Base-by-base conservation (phyloP, 2,113 vertebrate species). In the Lucifuga dentata region DNA sequence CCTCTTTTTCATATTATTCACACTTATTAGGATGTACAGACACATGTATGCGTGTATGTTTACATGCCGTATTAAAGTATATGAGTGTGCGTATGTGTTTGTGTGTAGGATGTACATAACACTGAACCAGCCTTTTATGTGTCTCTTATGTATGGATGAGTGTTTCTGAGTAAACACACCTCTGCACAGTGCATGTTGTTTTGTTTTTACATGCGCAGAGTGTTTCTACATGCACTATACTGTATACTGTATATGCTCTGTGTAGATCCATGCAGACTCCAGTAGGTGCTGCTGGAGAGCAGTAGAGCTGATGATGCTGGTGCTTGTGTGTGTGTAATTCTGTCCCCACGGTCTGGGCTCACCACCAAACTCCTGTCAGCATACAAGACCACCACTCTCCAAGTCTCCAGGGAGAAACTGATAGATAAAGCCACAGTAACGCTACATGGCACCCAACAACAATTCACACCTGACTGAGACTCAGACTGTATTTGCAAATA, bases 251-350 rank as follows among this genome's bases (percentile, higher is more conserved):
- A 9, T 21, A 29, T 46, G 16, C 10, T 53, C 57, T 40, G 38
- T 53, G 82, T n/a, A 73, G 19, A 5, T 58, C 52, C 33, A 7
- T 39, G 38, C 46, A 40, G 51, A 20, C 35, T 60, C 89, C 91
- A 88, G 89, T 86, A 91, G 91, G 87, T 86, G 89, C 81, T 88
- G 85, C 88, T 90, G 77, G 56, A 86, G 89, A 86, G 87, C 80
- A 88, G 72, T 29, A 23, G 17, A 80, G 65, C 17, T 36, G 19
- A 19, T 9, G 1, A 8, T 48, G 12, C 7, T 24, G 17, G 46
- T 5, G 60, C 58, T 8, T 15, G 19, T 8, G n/a, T 16, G n/a
- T 23, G 29, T 20, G n/a, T 24, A 5, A 58, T 9, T 35, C 24
- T 57, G 51, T 71, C 65, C 49, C 75, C 65, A 79, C 66, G 86